Evolutionary conservation across 2,797 vertebrate genomes (phyloP).

Genomic region (Pristis pectinata): DNA sequence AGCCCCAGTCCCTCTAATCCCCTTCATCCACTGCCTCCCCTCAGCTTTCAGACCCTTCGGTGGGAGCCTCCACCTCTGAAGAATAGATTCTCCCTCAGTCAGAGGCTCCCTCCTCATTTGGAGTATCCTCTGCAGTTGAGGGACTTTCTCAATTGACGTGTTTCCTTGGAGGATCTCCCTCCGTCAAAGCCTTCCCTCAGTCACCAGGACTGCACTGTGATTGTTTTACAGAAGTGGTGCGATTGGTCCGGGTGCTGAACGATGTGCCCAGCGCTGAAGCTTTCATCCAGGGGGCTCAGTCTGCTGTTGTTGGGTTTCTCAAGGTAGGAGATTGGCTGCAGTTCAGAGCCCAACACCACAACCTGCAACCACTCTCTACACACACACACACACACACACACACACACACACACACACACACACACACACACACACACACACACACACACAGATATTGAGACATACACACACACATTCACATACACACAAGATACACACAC

Average conservation of each 20-base stretch:
- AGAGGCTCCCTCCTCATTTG: not conserved
- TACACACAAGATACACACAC: no score
- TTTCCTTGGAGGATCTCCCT: not conserved
- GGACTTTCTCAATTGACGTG: no score
- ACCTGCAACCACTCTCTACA: not conserved
- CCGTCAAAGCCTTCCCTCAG: no score
- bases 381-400: no score
- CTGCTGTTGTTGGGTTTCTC: not conserved
- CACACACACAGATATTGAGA: no score
- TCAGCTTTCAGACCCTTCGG: not conserved
- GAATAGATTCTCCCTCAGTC: not conserved
- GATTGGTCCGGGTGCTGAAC: not conserved
- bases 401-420: no score
- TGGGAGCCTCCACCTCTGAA: not conserved
- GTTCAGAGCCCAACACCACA: not conserved
- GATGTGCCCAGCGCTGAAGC: not conserved
- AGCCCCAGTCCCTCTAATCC: no score
- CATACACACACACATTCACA: no score
- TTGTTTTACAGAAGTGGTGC: not conserved
- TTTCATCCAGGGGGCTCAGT: not conserved
- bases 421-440: no score
- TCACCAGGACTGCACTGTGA: not conserved
- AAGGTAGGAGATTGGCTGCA: not conserved
- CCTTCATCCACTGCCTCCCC: not conserved
- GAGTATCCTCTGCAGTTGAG: no score